phyloP scores from a whole-genome alignment of 2,113 vertebrate species.

The Mormyrus lacerda region DNA sequence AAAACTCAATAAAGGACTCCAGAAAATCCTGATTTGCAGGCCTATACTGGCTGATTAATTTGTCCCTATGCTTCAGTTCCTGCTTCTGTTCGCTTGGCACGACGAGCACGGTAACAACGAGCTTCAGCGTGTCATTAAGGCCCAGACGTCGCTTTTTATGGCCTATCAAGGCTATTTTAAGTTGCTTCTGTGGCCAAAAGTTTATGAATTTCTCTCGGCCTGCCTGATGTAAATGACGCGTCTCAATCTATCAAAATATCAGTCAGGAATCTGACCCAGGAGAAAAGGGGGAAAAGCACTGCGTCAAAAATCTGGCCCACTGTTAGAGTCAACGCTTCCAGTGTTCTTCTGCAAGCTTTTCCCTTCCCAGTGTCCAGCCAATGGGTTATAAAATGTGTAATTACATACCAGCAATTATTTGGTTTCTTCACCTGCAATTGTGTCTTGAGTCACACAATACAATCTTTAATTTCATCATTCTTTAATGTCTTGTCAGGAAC shows the following conservation, averaged over 20 bases:
- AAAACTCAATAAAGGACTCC: neutral
- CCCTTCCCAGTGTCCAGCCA: neutral
- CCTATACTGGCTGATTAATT: neutral
- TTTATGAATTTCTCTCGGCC: neutral
- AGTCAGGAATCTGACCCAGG: neutral
- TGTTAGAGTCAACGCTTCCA: neutral
- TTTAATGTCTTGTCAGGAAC: neutral
- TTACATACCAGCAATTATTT: neutral
- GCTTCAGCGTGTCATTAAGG: neutral
- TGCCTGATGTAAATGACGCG: neutral
- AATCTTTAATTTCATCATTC: neutral
- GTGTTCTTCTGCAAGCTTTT: neutral
- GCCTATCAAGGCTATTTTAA: neutral
- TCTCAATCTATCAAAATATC: neutral
- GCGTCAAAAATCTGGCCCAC: neutral
- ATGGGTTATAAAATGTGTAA: neutral
- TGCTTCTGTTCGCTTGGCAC: neutral
- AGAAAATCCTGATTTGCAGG: neutral
- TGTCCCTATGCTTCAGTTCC: neutral
- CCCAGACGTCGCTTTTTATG: neutral
- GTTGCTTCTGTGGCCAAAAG: neutral
- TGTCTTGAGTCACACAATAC: neutral
- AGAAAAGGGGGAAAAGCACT: neutral
- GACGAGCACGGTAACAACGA: neutral
- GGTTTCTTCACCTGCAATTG: neutral